Percentiles rank a stretch among this genome's conserved stretches.
Evolutionary conservation across 2,797 vertebrate species (phyloP).

Genomic region (Austrolebias charrua): DNA sequence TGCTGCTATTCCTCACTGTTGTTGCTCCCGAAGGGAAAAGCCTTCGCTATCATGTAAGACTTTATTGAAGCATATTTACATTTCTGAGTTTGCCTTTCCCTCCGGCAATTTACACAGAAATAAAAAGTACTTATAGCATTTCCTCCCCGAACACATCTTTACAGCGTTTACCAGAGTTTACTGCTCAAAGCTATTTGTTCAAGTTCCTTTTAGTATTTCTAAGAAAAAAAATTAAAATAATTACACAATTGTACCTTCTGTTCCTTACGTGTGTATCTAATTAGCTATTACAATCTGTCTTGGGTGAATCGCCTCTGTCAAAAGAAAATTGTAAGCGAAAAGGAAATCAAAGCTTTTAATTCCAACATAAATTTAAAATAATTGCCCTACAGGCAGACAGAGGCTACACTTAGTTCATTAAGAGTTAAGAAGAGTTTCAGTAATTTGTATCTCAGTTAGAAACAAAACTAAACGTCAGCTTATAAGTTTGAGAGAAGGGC

Average conservation of each 20-base stretch:
- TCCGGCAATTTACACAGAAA: slow-evolving; percentile 39
- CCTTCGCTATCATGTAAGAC: slow-evolving; percentile 27
- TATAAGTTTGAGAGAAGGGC: background rate
- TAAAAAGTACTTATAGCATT: slow-evolving; percentile 27
- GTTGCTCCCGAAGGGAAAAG: slow-evolving; percentile 7
- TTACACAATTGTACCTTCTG: slow-evolving; percentile 5
- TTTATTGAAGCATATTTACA: slow-evolving; percentile 38
- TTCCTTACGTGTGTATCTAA: background rate
- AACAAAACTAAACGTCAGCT: background rate
- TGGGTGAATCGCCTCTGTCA: background rate
- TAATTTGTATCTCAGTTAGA: background rate
- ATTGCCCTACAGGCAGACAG: slow-evolving; percentile 4
- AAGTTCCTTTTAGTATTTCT: slow-evolving; percentile 24
- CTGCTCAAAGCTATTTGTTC: slow-evolving; percentile 32
- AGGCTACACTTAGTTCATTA: background rate
- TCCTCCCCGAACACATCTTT: slow-evolving; percentile 24
- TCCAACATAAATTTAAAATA: slow-evolving; percentile 4
- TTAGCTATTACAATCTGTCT: slow-evolving; percentile 2
- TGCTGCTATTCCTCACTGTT: slow-evolving; percentile 28
- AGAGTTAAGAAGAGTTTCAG: background rate
- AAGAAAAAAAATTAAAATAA: slow-evolving; percentile 16
- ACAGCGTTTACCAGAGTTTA: slow-evolving; percentile 7
- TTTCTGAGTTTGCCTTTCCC: slow-evolving; percentile 53
- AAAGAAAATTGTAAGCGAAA: background rate
- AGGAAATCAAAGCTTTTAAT: background rate